A percentile compares a stretch with the other conserved stretches of the same genome.
phyloP scores from a whole-genome alignment of 2,113 vertebrate species.

The Drymodes brunneopygia region DNA sequence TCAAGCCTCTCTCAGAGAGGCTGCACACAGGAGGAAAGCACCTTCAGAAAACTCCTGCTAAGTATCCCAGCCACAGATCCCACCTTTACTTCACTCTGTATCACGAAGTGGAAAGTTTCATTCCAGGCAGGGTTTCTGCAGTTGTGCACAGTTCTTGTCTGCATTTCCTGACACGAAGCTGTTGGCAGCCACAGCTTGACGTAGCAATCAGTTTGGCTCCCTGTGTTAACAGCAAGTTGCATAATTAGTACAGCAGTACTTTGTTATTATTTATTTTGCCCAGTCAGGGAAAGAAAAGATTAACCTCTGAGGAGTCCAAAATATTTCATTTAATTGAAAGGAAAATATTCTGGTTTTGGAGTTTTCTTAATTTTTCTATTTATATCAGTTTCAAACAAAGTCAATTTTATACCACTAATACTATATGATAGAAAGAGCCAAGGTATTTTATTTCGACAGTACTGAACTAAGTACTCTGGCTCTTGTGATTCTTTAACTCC shows the following conservation, averaged over 20 bases:
- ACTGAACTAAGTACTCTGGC: neutral
- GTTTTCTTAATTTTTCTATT: neutral
- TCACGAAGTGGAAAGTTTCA: conserved; percentile 77
- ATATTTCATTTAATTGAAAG: neutral
- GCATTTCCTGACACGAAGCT: conserved; percentile 27
- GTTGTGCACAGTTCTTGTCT: conserved; percentile 71
- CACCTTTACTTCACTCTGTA: conserved; percentile 80
- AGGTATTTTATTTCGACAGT: neutral
- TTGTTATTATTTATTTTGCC: neutral
- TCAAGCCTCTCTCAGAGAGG: neutral
- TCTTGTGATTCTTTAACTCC: neutral
- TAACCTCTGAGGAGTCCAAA: neutral
- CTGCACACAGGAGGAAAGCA: neutral
- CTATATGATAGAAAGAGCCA: neutral
- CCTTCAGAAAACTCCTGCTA: neutral
- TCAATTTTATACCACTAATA: neutral
- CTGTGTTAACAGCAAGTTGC: conserved; percentile 17
- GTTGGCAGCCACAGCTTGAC: conserved; percentile 77
- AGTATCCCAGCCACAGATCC: neutral
- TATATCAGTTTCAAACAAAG: neutral
- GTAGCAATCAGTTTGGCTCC: conserved; percentile 74
- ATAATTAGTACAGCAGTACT: neutral
- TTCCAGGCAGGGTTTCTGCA: conserved; percentile 79
- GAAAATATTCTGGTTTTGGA: neutral
- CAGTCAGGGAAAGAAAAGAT: neutral